Evolutionary conservation across 23 tunicate genomes (phyloP).

Genomic region (Diplosoma virens): DNA sequence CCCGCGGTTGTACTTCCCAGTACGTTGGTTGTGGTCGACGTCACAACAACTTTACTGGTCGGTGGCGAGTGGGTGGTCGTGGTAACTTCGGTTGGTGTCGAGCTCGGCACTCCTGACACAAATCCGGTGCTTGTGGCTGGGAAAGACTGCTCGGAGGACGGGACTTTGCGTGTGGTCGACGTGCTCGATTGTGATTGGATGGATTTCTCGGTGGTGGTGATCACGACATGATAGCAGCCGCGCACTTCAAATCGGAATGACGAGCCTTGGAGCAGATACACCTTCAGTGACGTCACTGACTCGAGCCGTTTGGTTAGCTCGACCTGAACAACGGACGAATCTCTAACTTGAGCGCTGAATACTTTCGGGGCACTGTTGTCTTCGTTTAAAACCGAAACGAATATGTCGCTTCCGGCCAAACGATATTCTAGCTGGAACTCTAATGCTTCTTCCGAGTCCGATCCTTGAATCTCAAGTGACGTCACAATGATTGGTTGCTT

Average conservation of each 20-base stretch:
- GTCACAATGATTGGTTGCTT: constrained; percentile 64
- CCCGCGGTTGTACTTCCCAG: background rate
- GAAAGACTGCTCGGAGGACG: background rate
- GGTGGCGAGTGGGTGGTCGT: constrained; percentile 5
- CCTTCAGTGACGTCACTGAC: constrained; percentile 33
- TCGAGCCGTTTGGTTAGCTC: constrained; percentile 22
- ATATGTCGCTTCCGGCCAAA: constrained; percentile 7
- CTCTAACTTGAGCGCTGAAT: constrained; percentile 31
- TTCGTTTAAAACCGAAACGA: constrained; percentile 19
- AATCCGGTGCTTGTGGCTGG: background rate
- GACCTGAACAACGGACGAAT: background rate
- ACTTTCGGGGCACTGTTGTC: background rate
- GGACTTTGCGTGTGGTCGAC: background rate
- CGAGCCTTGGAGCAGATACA: constrained; percentile 35
- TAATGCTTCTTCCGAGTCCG: constrained; percentile 14
- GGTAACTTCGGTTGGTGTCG: background rate
- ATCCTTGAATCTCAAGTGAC: constrained; percentile 48
- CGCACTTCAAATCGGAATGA: constrained; percentile 52
- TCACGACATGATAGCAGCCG: constrained; percentile 55
- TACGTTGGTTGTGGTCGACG: background rate
- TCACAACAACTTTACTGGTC: background rate
- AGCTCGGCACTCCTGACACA: background rate
- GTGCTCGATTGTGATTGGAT: constrained; percentile 49
- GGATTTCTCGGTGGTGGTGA: constrained; percentile 36
- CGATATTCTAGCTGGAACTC: constrained; percentile 37